Base-by-base conservation (phyloP, 2,888 invertebrate genomes). In the Melolontha melolontha region DNA sequence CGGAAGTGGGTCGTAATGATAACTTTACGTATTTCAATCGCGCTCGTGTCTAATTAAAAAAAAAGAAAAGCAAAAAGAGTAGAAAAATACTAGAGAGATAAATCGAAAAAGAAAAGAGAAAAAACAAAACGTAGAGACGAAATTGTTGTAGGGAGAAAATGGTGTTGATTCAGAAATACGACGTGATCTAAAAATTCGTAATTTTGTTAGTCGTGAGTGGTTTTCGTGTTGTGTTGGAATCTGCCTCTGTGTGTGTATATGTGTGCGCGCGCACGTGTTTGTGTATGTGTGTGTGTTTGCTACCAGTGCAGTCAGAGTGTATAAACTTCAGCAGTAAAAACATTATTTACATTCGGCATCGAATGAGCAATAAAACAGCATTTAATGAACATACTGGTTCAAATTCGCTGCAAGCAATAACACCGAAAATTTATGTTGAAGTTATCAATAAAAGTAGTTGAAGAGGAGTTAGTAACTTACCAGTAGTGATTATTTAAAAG, bases 151-250 rank as follows among this genome's bases (percentile, higher is more conserved):
- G 34, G 10, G 6, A 34, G 34, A 6, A 34, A 6, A 34, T 10
- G 6, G 34, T 34, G 34, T 34, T 34, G 6, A 34, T 34, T 34
- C 10, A 8, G 34, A 6, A 34, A 34, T 6, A 10, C 34, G 17
- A 41, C 11, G 52, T 12, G 52, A 52, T 52, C n/a, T 39, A 52
- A 52, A 29, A 54, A 14, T 54, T 54, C 29, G 39, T 54, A 54
- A 54, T 39, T 54, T 54, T 11, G 34, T 54, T 54, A 39, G 14
- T 54, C 52, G 29, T 54, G 52, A 54, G 47, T 47, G 34, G 34
- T 10, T 34, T 34, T 34, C 4, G 8, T 8, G 34, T 34, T 34
- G 34, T 6, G 34, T 34, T 34, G 34, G 34, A 34, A 10, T 8
- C 6, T 6, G 34, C 8, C 8, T 34, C 1, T 10, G 34, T 6